Conservation (phyloP, 2,113 vertebrate species). For the Eretmochelys imbricata region DNA sequence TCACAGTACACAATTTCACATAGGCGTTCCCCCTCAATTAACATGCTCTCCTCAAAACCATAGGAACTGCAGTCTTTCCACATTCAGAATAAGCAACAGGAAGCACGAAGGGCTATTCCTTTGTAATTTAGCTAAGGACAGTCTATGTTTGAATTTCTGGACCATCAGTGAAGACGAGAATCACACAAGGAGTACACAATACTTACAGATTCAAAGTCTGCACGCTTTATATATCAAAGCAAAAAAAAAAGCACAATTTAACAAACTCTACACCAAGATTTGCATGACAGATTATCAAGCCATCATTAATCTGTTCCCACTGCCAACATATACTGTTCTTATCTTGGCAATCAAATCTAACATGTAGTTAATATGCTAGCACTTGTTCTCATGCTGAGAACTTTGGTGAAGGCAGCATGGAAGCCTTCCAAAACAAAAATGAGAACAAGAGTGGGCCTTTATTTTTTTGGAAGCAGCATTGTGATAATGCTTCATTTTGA, state of each 20-base stretch:
- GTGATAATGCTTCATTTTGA: not conserved
- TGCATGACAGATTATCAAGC: not conserved
- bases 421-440: conserved; percentile 5
- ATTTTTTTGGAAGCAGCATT: conserved; percentile 4
- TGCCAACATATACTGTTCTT: conserved; percentile 21
- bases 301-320: conserved; percentile 25
- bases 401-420: conserved; percentile 21
- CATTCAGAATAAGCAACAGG: conserved; percentile 38
- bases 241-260: conserved; percentile 59
- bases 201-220: conserved; percentile 77
- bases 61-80: not conserved
- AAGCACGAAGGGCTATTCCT: conserved; percentile 18
- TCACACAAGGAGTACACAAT: conserved; percentile 62
- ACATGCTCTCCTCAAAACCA: not conserved
- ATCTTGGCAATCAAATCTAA: conserved; percentile 41
- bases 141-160: conserved; percentile 47
- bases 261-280: conserved; percentile 46
- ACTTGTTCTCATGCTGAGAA: conserved; percentile 8
- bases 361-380: not conserved
- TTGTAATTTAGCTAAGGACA: conserved; percentile 33
- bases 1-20: not conserved
- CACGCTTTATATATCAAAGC: conserved; percentile 62
- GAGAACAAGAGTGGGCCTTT: not conserved
- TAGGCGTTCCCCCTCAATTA: conserved; percentile 29
- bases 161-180: conserved; percentile 53